These are phyloP conservation scores for Cybosia mesomella DNA, from an alignment of 2,888 invertebrate genomes.

Conservation along the genomic window DNA sequence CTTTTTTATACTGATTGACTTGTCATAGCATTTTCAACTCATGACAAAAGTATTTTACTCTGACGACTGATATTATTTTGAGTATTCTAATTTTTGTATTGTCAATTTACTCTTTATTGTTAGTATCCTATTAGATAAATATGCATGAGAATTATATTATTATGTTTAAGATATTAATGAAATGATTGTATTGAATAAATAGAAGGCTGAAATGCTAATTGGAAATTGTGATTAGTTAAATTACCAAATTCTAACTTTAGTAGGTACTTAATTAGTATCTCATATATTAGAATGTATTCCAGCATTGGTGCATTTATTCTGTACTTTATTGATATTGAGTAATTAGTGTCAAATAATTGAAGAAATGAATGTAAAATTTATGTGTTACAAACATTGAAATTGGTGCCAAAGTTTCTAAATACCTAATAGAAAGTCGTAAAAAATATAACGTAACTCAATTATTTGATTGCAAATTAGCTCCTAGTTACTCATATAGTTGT, in stretches of 20 bases:
- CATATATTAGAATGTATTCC: conserved; percentile 54
- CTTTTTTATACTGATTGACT: conserved; percentile 18
- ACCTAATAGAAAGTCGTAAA: conserved; percentile 27
- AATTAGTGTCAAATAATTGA: conserved; percentile 39
- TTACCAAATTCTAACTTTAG: conserved; percentile 49
- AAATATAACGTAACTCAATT: conserved; percentile 33
- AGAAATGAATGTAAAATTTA: conserved; percentile 48
- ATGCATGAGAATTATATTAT: conserved; percentile 47
- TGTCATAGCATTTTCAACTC: conserved; percentile 13
- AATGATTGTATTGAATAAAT: conserved; percentile 56
- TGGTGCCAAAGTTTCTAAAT: conserved; percentile 77
- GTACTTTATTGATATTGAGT: conserved; percentile 39
- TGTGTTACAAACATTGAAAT: conserved; percentile 60
- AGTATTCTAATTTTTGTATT: conserved; percentile 47
- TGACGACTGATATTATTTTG: conserved; percentile 46
- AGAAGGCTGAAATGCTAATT: conserved; percentile 51
- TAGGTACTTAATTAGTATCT: conserved; percentile 62
- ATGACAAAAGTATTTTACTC: conserved; percentile 48
- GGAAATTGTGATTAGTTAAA: conserved; percentile 47
- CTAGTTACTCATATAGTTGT: conserved; percentile 44
- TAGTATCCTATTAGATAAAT: conserved; percentile 40
- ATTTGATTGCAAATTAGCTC: conserved; percentile 35
- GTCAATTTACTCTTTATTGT: conserved; percentile 37
- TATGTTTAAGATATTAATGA: conserved; percentile 46
- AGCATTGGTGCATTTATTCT: conserved; percentile 72